A percentile compares a stretch with the other conserved stretches of the same genome.
phyloP scores from a whole-genome alignment of 1,140 invertebrate genomes.

The Scaptomyza pallida region DNA sequence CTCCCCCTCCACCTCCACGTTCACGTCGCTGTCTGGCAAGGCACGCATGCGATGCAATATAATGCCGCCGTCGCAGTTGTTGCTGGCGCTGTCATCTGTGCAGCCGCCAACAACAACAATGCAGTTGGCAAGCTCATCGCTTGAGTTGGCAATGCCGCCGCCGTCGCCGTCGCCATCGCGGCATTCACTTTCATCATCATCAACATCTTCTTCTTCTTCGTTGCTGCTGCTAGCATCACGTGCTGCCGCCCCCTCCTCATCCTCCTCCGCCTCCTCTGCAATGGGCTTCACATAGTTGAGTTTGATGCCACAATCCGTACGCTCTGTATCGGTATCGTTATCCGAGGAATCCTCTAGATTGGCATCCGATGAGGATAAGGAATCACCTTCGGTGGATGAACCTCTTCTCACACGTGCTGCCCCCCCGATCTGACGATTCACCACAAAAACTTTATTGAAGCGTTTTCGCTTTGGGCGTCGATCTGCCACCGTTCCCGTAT shows the following conservation, averaged over 20 bases:
- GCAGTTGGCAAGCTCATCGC: slow-evolving; percentile 80
- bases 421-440: slow-evolving; percentile 85
- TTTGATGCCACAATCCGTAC: slow-evolving; percentile 83
- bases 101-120: slow-evolving; percentile 79
- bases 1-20: not conserved
- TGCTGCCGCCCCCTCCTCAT: slow-evolving; percentile 9
- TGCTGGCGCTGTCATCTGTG: slow-evolving; percentile 65
- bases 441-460: slow-evolving; percentile 90
- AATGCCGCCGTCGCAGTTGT: slow-evolving; percentile 58
- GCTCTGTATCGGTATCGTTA: slow-evolving; percentile 85
- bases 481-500: slow-evolving; percentile 79
- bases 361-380: slow-evolving; percentile 84
- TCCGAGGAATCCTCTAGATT: slow-evolving; percentile 85
- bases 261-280: slow-evolving; percentile 15
- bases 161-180: too few species aligned
- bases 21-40: slow-evolving; percentile 46
- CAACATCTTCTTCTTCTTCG: slow-evolving; percentile 38
- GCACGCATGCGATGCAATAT: slow-evolving; percentile 72
- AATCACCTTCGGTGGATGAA: slow-evolving; percentile 87
- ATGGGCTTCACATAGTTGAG: slow-evolving; percentile 84
- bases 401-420: slow-evolving; percentile 83
- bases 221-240: slow-evolving; percentile 41
- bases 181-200: slow-evolving; percentile 74
- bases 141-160: slow-evolving; percentile 72
- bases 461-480: slow-evolving; percentile 86